These are phyloP conservation scores for Syngnathus typhle DNA, from an alignment of 2,113 vertebrate genomes.

Conservation along the genomic window DNA sequence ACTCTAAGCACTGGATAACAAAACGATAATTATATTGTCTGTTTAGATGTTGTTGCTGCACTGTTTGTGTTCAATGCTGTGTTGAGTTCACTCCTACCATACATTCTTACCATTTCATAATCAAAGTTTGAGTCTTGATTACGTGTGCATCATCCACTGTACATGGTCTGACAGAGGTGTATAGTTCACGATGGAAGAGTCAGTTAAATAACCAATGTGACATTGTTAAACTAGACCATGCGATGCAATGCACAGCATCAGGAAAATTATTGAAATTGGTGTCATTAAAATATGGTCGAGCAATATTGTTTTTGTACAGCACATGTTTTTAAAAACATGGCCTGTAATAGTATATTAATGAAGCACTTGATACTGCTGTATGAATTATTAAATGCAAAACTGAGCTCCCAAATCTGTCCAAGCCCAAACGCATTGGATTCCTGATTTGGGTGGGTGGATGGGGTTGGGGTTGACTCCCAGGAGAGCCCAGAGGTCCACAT, in stretches of 20 bases:
- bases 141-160: slow-evolving; percentile 6
- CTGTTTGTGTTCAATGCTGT: neutral
- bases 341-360: slow-evolving; percentile 61
- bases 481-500: slow-evolving; percentile 24
- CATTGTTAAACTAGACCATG: slow-evolving; percentile 17
- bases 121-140: slow-evolving; percentile 4
- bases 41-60: neutral
- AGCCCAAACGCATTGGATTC: slow-evolving; percentile 45
- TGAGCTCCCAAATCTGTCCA: slow-evolving; percentile 41
- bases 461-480: slow-evolving; percentile 19
- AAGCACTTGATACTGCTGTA: slow-evolving; percentile 53
- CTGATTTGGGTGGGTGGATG: slow-evolving; percentile 12
- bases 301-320: slow-evolving; percentile 32
- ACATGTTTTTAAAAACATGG: slow-evolving; percentile 37
- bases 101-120: neutral
- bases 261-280: slow-evolving; percentile 7
- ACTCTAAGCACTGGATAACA: neutral
- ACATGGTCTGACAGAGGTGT: slow-evolving; percentile 43
- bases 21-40: neutral
- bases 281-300: slow-evolving; percentile 5
- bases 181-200: slow-evolving; percentile 33
- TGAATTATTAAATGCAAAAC: slow-evolving; percentile 61
- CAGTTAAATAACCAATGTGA: slow-evolving; percentile 47
- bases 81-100: neutral
- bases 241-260: neutral